Evolutionary conservation across 2,797 vertebrate species (phyloP), one percentile per base, ranked within the genome.

Genomic region (Cossypha heuglini): DNA sequence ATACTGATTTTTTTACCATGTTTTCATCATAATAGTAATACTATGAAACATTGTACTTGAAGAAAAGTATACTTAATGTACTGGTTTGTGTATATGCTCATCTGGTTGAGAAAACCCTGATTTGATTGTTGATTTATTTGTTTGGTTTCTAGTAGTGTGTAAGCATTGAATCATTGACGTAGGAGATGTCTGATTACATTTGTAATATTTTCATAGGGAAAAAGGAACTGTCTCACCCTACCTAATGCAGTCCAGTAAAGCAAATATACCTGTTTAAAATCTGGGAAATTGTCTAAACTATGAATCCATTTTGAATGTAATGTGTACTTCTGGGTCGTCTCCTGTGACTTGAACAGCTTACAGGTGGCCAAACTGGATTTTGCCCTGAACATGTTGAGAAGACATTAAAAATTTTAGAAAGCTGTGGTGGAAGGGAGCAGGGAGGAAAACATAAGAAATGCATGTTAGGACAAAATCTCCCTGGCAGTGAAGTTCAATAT

Each of bases 41-140:
- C 16, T 10, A 10, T 2, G 1, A 33, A 62, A 62, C 35, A 7
- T n/a, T 77, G 5, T 57, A 24, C 38, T 57, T 2, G 0, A 77
- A 67, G 31, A 45, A 64, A 61, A 61, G 14, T 74, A 5, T 37
- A 22, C 26, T 68, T 77, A 55, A n/a, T 46, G 6, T 38, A 11
- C 26, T 63, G 8, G 8, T 78, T 58, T 78, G 48, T 63, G 3
- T 38, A 28, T 63, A 33, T 28, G 25, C 54, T 78, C 12, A 40
- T 58, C 46, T 79, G 37, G 3, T 87, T 78, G 24, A 48, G 24
- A 16, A 48, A 48, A 46, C 21, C 17, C 15, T 38, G 19, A 35
- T 25, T 57, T 26, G 13, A 48, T 42, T 61, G 12, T 43, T 55
- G 80, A 52, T 71, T 2, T 1, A 3, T 22, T 71, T 37, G 7